Evolutionary conservation across 2,888 invertebrate species (phyloP), one percentile per base, ranked within the genome.

Genomic region (Bhutanitis thaidina): DNA sequence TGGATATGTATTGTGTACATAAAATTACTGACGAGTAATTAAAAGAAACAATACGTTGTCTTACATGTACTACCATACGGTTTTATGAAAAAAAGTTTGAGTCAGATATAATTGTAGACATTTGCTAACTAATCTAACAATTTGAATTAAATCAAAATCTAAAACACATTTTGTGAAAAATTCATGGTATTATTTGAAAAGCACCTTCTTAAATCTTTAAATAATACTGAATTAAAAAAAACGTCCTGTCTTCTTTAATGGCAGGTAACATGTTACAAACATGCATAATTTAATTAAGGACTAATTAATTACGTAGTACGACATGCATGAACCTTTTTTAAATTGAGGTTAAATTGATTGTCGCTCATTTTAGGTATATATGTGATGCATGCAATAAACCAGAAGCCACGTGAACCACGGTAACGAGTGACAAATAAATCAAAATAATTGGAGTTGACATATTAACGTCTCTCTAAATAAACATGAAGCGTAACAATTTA

Each of bases 261-360:
- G 32, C 43, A 37, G 35, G 37, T 43, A 43, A 43, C 35, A 30
- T 32, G 10, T 41, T 15, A 41, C 29, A 45, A 45, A 52, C 41
- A 37, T 41, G 41, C 37, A 52, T 52, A 41, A 51, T 46, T 39
- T 35, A 37, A 48, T 47, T 47, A 43, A 52, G 37, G 47, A 43
- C 38, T 52, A 52, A 52, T 52, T 52, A 52, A 52, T 52, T 52
- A 38, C 47, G 25, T 29, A 14, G 20, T 34, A 47, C 47, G 43
- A 39, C 38, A 48, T 34, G 47, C 52, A 13, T 52, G 52, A 52
- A 52, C 52, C 52, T 52, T 43, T 64, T 63, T 63, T 65, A 77
- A 77, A 86, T 80, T 80, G 79, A 73, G 86, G 87, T 87, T 84
- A 86, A 87, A 78, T 76, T 78, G 81, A 83, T 85, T 82, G 83